Conservation (phyloP, 2,888 invertebrate genomes). For the Frankliniella intonsa region DNA sequence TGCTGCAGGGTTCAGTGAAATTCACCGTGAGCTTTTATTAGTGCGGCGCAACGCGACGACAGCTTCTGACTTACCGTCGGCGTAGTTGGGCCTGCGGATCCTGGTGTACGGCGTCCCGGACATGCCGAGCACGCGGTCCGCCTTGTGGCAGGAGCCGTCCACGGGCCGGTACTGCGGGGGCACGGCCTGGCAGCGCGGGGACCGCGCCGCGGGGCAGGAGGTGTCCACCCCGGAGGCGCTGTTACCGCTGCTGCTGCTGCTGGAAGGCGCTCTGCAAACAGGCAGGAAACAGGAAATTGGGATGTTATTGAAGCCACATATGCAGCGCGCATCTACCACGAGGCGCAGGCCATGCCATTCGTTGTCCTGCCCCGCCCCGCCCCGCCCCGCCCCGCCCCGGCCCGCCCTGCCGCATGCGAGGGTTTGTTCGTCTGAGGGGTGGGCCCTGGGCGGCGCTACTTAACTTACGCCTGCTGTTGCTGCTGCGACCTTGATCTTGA, state of each 20-base stretch:
- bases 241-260: not conserved
- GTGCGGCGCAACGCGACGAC: too few relatives aligned
- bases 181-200: not conserved
- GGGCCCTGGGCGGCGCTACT: not conserved
- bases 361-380: not conserved
- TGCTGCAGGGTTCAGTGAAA: too few relatives aligned
- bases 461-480: too few relatives aligned
- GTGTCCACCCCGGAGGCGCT: not conserved
- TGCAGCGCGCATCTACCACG: not conserved
- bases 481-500: too few relatives aligned
- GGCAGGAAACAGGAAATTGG: too few relatives aligned
- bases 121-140: constrained; percentile 12
- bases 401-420: too few relatives aligned
- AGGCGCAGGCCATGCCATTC: not conserved
- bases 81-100: constrained; percentile 5
- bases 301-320: too few relatives aligned
- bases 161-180: not conserved
- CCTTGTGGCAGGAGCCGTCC: constrained; percentile 15
- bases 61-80: not conserved
- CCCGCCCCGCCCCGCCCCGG: not conserved
- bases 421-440: not conserved
- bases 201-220: not conserved
- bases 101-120: constrained; percentile 6
- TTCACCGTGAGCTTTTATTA: too few relatives aligned
- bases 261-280: too few relatives aligned